Evolutionary conservation across 2,888 invertebrate genomes (phyloP), one percentile per base, ranked within the genome.

Genomic region (Escarpia spicata): DNA sequence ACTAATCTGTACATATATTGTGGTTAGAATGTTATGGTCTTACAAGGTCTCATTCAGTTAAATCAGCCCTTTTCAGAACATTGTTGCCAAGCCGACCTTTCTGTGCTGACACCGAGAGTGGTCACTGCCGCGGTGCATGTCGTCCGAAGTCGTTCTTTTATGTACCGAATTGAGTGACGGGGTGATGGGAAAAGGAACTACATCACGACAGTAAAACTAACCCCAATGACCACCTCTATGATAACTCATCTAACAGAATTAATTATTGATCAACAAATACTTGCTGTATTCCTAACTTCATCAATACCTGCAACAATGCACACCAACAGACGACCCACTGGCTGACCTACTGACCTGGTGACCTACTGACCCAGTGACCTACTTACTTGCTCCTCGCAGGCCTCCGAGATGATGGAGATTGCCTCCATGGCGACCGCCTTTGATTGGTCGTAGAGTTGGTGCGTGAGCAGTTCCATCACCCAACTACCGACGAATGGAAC

Each of bases 381-480:
- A 75, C 75, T 75, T 95, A 98, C 98, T 95, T 98, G 97, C 94
- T 98, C 98, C 96, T 98, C 98, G 96, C 98, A 98, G n/a, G 99
- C 98, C 97, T 99, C 99, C 95, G 99, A 98, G 91, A 99, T 97
- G 93, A 98, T 98, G 94, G 98, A 97, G 92, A 99, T 97, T 8
- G 99, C 98, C 15, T 98, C 97, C 94, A 98, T 97, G 12, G 98
- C 98, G 52, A 99, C 98, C 90, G 98, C 97, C 94, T 98, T 97
- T 93, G 98, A 98, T 93, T 97, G 97, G 96, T 99, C 99, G 94
- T 98, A 98, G 75, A 99, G 97, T 97, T 99, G 98, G 92, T 97
- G 97, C 43, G 98, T 97, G 92, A 99, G 97, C 95, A 98, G 97
- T 94, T 98, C 98, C 93, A 99, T 97, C 43, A 98, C 98, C 99